Evolutionary conservation across 2,113 vertebrate genomes (phyloP).

Genomic region (Strigops habroptila): DNA sequence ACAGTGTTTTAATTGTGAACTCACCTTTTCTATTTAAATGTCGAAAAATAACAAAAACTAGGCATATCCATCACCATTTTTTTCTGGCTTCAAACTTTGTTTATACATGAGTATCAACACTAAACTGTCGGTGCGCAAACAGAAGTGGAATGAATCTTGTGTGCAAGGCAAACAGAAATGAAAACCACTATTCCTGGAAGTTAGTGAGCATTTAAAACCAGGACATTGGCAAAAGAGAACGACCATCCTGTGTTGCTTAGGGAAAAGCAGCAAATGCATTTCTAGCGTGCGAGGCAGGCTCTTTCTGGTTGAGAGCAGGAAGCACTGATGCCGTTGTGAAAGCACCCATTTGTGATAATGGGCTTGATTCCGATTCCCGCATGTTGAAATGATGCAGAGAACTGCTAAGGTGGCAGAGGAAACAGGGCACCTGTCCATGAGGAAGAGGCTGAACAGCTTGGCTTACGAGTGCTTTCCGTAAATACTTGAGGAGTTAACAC

Average conservation of each 20-base stretch:
- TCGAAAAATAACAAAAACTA: not conserved
- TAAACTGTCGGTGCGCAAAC: not conserved
- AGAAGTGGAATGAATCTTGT: not conserved
- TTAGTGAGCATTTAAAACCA: not conserved
- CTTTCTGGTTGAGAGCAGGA: not conserved
- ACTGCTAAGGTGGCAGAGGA: not conserved
- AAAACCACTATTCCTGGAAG: not conserved
- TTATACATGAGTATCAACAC: not conserved
- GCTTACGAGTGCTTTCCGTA: not conserved
- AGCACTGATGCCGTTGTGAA: accelerated
- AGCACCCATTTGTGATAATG: accelerated
- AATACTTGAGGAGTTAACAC: conserved; percentile 53
- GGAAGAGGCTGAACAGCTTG: not conserved
- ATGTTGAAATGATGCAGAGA: not conserved
- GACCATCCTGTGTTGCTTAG: not conserved
- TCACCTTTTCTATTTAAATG: not conserved
- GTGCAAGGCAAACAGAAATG: not conserved
- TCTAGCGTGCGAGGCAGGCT: not conserved
- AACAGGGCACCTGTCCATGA: not conserved
- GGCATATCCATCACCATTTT: not conserved
- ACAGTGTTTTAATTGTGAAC: not conserved
- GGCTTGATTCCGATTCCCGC: not conserved
- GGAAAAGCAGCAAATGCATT: not conserved
- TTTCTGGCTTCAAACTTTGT: not conserved
- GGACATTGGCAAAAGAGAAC: not conserved